Evolutionary conservation across 2,113 vertebrate genomes (phyloP), one percentile per base, ranked within the genome.

Genomic region (Rhegmatorhina hoffmannsi): DNA sequence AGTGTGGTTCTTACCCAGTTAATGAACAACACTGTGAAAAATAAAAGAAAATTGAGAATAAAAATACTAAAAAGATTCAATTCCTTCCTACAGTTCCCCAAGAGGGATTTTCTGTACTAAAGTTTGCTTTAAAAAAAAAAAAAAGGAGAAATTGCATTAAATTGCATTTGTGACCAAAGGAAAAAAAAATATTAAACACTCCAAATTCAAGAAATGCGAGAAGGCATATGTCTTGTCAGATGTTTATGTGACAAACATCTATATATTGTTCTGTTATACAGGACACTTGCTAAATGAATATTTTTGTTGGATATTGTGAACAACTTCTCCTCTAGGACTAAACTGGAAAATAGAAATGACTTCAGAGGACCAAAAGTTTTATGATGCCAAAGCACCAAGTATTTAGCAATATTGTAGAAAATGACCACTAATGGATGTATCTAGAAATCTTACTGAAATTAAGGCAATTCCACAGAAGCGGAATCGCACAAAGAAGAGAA

Each of bases 141-240:
- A 38, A 73, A 38, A 24, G 0, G 26, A 74, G 18, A 94, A 95
- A 88, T 74, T 70, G 60, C 80, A 86, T 75, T 78, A 88, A 95
- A 96, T 88, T 90, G 59, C 34, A 81, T 89, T 94, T 96, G 34
- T 60, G 87, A 90, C 63, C 33, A 81, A 84, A 94, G 83, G 93
- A 70, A 92, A 92, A 36, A 36, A 63, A 94, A 90, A 75, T 92
- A 95, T 81, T 86, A 96, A 90, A 79, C 72, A 84, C 68, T 96
- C 83, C 89, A 94, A 96, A 94, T 93, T 94, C 86, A 94, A 92
- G 83, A 89, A 95, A 84, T 89, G 80, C 73, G 86, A 96, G 80
- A 90, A 94, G 95, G 83, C 76, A 90, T 88, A 92, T 68, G 83
- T 83, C 79, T 95, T 90, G 77, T 92, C 90, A 92, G 86, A 86